Conservation (phyloP, 2,888 invertebrate species). For the Orthosia gracilis region DNA sequence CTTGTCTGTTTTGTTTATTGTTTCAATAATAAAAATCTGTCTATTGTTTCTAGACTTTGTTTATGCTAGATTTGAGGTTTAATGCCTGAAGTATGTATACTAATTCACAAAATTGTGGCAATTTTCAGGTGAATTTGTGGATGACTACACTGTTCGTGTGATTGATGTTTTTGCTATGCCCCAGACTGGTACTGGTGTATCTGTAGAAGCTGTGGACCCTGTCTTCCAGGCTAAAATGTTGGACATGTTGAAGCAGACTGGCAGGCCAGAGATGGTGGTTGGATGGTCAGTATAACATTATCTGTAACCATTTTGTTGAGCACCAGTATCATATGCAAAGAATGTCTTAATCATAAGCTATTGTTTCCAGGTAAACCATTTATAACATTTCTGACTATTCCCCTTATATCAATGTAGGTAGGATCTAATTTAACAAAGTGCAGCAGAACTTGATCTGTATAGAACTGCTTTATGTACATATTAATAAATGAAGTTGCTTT, state of each 20-base stretch:
- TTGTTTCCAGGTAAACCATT: not conserved
- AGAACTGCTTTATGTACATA: no score
- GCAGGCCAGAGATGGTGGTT: slow-evolving; percentile 99
- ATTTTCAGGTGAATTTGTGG: slow-evolving; percentile 98
- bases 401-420: not conserved
- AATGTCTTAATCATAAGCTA: not conserved
- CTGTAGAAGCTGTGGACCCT: slow-evolving; percentile 99
- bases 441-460: no score
- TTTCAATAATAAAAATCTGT: not conserved
- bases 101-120: slow-evolving; percentile 1
- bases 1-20: slow-evolving; percentile 19
- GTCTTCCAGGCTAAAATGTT: slow-evolving; percentile 99
- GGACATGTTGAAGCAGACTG: slow-evolving; percentile 99
- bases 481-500: not conserved
- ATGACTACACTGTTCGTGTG: slow-evolving; percentile 99
- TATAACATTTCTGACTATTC: not conserved
- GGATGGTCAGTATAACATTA: slow-evolving; percentile 92
- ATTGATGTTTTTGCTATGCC: slow-evolving; percentile 99
- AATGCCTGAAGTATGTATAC: not conserved
- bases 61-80: not conserved
- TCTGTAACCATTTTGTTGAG: not conserved
- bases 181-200: slow-evolving; percentile 99
- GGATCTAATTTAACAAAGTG: no score
- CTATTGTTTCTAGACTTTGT: slow-evolving; percentile 1
- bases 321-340: no score